These are phyloP conservation scores for Carterocephalus palaemon DNA, from an alignment of 2,888 invertebrate species.

Conservation along the genomic window DNA sequence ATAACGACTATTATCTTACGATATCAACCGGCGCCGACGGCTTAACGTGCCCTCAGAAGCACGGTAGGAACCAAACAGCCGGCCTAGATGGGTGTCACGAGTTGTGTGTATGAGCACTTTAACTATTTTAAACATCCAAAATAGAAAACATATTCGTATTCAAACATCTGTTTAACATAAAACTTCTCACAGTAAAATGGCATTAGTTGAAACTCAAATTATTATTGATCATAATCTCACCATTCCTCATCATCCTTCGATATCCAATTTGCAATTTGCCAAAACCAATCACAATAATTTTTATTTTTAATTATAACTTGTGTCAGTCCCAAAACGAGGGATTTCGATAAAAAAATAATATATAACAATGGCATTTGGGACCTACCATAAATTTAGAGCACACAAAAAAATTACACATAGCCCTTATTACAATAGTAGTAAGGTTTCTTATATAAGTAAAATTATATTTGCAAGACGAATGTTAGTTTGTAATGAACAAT, in stretches of 20 bases:
- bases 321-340: slow-evolving; percentile 44
- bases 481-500: slow-evolving; percentile 39
- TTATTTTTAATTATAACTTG: slow-evolving; percentile 66
- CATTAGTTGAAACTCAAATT: slow-evolving; percentile 19
- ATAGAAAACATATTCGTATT: no score
- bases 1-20: no score
- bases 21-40: no score
- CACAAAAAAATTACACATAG: background rate
- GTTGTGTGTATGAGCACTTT: no score
- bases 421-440: slow-evolving; percentile 2
- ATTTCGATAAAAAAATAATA: slow-evolving; percentile 36
- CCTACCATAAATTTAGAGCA: slow-evolving; percentile 4
- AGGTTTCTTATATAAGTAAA: slow-evolving; percentile 19
- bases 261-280: slow-evolving; percentile 71
- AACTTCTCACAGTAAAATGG: no score
- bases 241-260: slow-evolving; percentile 16
- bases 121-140: no score
- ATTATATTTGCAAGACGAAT: background rate
- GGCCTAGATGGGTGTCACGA: no score
- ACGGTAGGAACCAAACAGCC: no score
- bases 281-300: slow-evolving; percentile 76
- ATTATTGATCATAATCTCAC: slow-evolving; percentile 16
- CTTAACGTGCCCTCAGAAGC: no score
- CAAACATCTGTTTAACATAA: no score
- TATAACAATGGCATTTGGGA: slow-evolving; percentile 31